phyloP scores from a whole-genome alignment of 2,113 vertebrate genomes.

The Anser brachyrhynchus region DNA sequence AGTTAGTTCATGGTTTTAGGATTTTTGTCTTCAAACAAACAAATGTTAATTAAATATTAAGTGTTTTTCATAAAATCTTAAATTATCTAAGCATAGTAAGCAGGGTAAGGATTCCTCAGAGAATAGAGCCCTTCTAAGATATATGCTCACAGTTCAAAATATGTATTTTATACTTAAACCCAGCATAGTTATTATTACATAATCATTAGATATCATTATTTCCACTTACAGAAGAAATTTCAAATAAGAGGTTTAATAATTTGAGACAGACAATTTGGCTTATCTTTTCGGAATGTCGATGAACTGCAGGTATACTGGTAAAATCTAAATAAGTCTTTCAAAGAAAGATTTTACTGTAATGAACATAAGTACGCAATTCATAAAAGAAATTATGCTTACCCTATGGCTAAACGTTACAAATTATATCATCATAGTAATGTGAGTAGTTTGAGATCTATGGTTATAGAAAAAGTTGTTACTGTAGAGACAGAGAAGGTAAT shows the following conservation, averaged over 20 bases:
- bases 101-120: background rate
- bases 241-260: background rate
- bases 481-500: background rate
- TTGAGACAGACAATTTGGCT: background rate
- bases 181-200: background rate
- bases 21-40: background rate
- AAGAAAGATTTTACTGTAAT: background rate
- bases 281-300: background rate
- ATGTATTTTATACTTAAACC: background rate
- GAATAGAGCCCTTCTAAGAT: background rate
- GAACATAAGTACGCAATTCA: background rate
- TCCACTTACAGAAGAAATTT: background rate
- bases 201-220: background rate
- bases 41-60: background rate
- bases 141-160: background rate
- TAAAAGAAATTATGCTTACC: slow-evolving; percentile 18
- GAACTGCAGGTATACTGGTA: background rate
- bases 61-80: background rate
- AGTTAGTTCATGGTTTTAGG: background rate
- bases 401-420: slow-evolving; percentile 9
- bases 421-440: background rate
- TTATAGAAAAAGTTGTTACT: background rate
- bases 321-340: background rate
- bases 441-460: background rate
- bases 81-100: background rate